Conservation (phyloP, 1,140 invertebrate genomes). For the Bilobella aurantiaca region DNA sequence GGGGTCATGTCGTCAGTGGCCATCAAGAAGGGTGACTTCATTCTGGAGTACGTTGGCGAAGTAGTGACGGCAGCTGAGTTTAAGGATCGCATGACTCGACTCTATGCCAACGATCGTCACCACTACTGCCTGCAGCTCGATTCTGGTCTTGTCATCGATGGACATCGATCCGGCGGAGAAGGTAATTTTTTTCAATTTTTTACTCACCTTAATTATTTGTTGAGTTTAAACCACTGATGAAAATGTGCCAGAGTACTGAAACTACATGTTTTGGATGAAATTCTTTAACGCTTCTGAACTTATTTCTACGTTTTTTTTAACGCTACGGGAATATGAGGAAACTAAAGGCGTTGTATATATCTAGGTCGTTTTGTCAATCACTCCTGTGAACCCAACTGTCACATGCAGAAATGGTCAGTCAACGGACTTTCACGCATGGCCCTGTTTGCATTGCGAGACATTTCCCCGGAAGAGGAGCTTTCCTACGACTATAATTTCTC, state of each 20-base stretch:
- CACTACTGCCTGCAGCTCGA: conserved; percentile 94
- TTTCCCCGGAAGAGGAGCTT: conserved; percentile 72
- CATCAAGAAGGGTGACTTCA: conserved; percentile 76
- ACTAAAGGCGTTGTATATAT: background rate
- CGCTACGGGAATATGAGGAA: background rate
- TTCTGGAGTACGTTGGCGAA: conserved; percentile 92
- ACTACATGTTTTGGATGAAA: background rate
- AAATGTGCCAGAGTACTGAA: conserved; percentile 19
- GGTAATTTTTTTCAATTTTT: conserved; percentile 41
- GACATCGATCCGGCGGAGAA: conserved; percentile 89
- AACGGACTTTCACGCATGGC: conserved; percentile 91
- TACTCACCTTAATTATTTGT: background rate
- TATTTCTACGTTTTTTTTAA: background rate
- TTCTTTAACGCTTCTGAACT: background rate
- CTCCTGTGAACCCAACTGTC: conserved; percentile 94
- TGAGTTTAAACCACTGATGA: conserved; percentile 12
- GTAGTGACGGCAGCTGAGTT: conserved; percentile 92
- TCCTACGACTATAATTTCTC: conserved; percentile 96
- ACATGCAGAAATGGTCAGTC: conserved; percentile 98
- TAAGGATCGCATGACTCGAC: conserved; percentile 73
- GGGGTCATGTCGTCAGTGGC: too few relatives aligned
- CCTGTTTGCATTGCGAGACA: conserved; percentile 80
- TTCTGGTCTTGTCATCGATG: conserved; percentile 89
- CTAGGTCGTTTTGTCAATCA: conserved; percentile 87
- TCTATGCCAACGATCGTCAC: conserved; percentile 84